These are phyloP conservation scores for Montifringilla adamsi DNA, from an alignment of 2,113 vertebrate species.

Conservation along the genomic window DNA sequence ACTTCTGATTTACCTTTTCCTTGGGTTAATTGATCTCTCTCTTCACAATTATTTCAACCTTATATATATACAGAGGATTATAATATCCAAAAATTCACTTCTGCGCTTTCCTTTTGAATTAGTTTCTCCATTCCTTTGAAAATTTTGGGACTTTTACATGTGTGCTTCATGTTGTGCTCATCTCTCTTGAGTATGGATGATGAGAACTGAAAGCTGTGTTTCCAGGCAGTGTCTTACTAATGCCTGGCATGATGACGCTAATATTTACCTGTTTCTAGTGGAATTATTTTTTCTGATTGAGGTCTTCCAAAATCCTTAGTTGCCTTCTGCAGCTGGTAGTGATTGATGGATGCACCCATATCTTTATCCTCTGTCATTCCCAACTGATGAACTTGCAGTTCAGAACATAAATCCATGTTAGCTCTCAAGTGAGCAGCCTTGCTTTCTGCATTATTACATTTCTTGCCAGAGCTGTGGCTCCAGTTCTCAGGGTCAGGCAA, in stretches of 20 bases:
- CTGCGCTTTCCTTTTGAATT: background rate
- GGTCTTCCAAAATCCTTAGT: background rate
- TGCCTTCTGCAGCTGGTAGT: background rate
- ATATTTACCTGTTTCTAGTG: background rate
- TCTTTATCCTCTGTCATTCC: background rate
- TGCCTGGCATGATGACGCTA: background rate
- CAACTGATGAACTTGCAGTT: background rate
- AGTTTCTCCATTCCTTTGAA: background rate
- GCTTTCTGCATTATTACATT: conserved; percentile 3
- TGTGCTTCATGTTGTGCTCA: background rate
- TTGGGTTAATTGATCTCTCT: background rate
- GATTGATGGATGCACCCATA: background rate
- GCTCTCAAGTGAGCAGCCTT: background rate
- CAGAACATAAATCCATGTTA: background rate
- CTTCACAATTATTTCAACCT: background rate
- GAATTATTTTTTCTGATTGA: background rate
- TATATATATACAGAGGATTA: background rate
- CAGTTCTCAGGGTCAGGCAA: background rate
- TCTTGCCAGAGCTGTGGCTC: background rate
- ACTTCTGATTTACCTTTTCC: background rate
- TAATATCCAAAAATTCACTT: background rate
- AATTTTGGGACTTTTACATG: background rate
- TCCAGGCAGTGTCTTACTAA: background rate
- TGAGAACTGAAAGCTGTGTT: background rate
- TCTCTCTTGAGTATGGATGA: background rate